These are phyloP conservation scores for Cynaeus angustus DNA, from an alignment of 2,888 invertebrate genomes.

Conservation along the genomic window DNA sequence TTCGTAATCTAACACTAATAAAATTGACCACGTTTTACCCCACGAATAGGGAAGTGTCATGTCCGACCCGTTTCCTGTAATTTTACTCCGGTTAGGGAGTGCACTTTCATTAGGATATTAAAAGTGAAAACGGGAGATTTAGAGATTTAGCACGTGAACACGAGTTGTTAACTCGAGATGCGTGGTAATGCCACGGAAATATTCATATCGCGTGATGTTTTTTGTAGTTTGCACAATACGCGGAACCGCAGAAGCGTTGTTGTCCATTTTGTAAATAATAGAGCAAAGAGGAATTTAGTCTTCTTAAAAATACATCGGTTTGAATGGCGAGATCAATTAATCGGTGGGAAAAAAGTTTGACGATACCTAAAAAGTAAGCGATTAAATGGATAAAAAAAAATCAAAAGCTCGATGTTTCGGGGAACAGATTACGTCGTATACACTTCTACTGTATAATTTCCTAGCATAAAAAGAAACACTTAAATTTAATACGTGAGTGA, in stretches of 20 bases:
- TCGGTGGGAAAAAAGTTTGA: not conserved
- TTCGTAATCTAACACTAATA: slow-evolving; percentile 67
- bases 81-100: slow-evolving; percentile 2
- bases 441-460: not conserved
- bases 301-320: no score
- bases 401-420: not conserved
- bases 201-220: slow-evolving; percentile 17
- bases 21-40: not conserved
- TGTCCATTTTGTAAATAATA: slow-evolving; percentile 8
- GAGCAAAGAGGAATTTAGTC: not conserved
- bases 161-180: no score
- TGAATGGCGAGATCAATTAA: not conserved
- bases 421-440: not conserved
- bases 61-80: slow-evolving; percentile 21
- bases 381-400: not conserved
- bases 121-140: slow-evolving; percentile 5
- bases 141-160: not conserved
- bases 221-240: not conserved
- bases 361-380: not conserved
- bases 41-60: slow-evolving; percentile 20
- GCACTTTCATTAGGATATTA: slow-evolving; percentile 6
- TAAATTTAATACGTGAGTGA: no score
- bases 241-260: not conserved
- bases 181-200: not conserved
- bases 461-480: not conserved